These are phyloP conservation scores for Synergus umbraculus DNA, from an alignment of 2,888 invertebrate species.

Conservation along the genomic window DNA sequence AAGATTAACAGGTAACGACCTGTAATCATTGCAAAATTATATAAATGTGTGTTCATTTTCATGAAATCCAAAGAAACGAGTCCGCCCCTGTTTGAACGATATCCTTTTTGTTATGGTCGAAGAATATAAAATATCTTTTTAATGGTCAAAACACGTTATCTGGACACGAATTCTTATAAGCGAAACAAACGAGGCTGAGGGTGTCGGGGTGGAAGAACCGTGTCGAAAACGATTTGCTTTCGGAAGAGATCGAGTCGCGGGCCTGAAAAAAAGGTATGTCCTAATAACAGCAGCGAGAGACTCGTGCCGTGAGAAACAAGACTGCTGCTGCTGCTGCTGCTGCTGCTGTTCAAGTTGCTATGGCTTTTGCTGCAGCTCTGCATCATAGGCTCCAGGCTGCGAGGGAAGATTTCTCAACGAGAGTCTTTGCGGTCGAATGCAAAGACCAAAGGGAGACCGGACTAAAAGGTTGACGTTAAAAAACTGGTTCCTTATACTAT, in stretches of 20 bases:
- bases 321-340: not conserved
- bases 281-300: conserved; percentile 30
- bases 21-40: no score
- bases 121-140: conserved; percentile 13
- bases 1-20: no score
- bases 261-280: conserved; percentile 40
- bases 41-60: not conserved
- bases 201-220: conserved; percentile 32
- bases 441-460: conserved; percentile 44
- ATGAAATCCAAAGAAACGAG: not conserved
- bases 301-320: conserved; percentile 43
- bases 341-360: not conserved
- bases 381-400: not conserved
- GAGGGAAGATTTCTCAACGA: conserved; percentile 32
- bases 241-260: conserved; percentile 32
- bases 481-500: conserved; percentile 52
- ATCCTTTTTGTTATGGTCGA: not conserved
- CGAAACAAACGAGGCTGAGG: conserved; percentile 23
- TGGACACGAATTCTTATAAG: conserved; percentile 24
- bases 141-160: conserved; percentile 20
- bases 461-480: conserved; percentile 51
- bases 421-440: conserved; percentile 47
- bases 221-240: conserved; percentile 41
- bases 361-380: not conserved
- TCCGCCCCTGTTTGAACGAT: conserved; percentile 11